These are phyloP conservation scores for Anolis sagrei DNA, from an alignment of 2,113 vertebrate species.

Conservation along the genomic window DNA sequence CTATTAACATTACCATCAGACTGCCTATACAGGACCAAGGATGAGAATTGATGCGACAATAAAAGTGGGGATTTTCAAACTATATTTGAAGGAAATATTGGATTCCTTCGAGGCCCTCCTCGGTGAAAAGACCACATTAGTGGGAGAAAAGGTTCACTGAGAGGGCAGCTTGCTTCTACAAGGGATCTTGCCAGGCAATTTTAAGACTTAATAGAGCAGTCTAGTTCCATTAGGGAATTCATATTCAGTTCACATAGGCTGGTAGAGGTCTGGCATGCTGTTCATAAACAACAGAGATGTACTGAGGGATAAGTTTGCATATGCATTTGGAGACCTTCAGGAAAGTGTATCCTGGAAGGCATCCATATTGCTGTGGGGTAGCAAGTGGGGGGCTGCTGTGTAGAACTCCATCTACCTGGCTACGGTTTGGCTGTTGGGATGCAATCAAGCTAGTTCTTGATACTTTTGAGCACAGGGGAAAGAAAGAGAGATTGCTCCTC, in stretches of 20 bases:
- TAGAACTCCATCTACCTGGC: too few relatives aligned
- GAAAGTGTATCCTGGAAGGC: too few relatives aligned
- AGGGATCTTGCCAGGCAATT: not conserved
- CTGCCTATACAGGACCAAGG: not conserved
- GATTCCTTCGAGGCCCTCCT: not conserved
- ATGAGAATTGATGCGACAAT: not conserved
- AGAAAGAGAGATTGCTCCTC: too few relatives aligned
- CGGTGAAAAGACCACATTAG: not conserved
- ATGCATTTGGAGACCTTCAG: not conserved
- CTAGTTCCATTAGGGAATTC: not conserved
- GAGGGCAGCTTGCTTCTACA: not conserved
- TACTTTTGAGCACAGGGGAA: too few relatives aligned
- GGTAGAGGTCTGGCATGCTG: too few relatives aligned
- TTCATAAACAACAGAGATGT: too few relatives aligned
- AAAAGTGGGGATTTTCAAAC: not conserved
- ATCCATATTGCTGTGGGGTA: too few relatives aligned
- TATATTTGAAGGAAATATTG: not conserved
- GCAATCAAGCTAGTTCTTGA: too few relatives aligned
- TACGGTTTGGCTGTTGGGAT: too few relatives aligned
- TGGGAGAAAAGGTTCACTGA: not conserved
- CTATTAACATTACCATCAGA: not conserved
- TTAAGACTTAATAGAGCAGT: not conserved
- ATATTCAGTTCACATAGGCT: not conserved
- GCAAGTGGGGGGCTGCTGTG: too few relatives aligned
- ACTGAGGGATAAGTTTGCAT: not conserved